Conservation (phyloP, 2,888 invertebrate genomes). For the Pseudococcus jackbeardsleyi region DNA sequence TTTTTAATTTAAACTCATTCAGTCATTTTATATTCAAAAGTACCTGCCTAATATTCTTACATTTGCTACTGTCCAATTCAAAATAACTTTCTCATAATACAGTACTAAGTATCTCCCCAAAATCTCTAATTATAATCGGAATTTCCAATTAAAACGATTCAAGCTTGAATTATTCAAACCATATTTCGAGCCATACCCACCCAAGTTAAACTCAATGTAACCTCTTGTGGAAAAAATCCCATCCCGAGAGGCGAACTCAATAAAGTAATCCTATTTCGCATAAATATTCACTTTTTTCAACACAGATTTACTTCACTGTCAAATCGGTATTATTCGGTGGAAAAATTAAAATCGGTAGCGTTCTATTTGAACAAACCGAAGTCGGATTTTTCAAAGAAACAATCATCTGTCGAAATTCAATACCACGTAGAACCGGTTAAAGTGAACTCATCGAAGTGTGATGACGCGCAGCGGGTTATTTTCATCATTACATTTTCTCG, state of each 20-base stretch:
- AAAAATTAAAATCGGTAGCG: slow-evolving; percentile 52
- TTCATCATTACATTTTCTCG: slow-evolving; percentile 43
- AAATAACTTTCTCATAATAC: background rate
- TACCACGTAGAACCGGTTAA: slow-evolving; percentile 45
- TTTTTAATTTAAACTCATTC: too few relatives aligned
- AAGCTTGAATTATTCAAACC: slow-evolving; percentile 11
- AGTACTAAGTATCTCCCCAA: background rate
- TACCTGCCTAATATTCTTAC: too few relatives aligned
- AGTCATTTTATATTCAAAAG: too few relatives aligned
- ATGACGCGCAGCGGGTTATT: slow-evolving; percentile 46
- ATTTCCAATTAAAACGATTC: slow-evolving; percentile 30
- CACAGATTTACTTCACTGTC: slow-evolving; percentile 14
- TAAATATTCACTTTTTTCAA: slow-evolving; percentile 44
- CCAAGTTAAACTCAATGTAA: background rate
- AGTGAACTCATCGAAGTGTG: slow-evolving; percentile 46
- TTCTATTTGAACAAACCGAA: slow-evolving; percentile 46
- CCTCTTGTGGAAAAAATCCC: background rate
- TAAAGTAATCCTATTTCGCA: slow-evolving; percentile 26
- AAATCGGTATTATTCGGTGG: background rate
- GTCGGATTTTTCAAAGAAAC: slow-evolving; percentile 56
- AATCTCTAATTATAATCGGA: background rate
- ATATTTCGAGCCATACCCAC: background rate
- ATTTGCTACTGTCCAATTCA: background rate
- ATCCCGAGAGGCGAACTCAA: slow-evolving; percentile 2
- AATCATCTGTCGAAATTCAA: slow-evolving; percentile 52